phyloP scores from a whole-genome alignment of 2,113 vertebrate genomes.

The Camelus dromedarius region DNA sequence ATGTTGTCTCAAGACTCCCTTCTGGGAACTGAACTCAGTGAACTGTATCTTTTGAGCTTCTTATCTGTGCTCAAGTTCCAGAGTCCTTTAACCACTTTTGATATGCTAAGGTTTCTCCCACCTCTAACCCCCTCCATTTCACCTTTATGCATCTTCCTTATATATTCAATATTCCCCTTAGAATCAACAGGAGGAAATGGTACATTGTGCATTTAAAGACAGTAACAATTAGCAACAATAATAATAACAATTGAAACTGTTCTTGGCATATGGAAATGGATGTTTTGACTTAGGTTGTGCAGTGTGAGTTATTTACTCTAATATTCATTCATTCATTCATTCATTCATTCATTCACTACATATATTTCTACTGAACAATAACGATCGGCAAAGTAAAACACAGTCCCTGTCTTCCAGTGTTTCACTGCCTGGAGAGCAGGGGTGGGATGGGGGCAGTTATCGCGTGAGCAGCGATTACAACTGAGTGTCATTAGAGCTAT shows the following conservation, averaged over 20 bases:
- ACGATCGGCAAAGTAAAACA: neutral
- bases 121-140: fast-evolving
- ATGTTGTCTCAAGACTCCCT: neutral
- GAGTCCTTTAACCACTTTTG: neutral
- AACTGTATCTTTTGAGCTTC: neutral
- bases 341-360: too few species aligned
- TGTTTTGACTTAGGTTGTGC: neutral
- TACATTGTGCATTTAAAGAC: neutral
- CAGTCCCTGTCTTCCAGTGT: neutral
- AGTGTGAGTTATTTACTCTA: neutral
- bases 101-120: neutral
- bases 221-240: slow-evolving; percentile 21
- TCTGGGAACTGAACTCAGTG: neutral
- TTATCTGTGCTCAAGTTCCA: neutral
- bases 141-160: neutral
- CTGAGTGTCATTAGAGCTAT: neutral
- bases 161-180: neutral
- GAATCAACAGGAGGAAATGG: neutral
- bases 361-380: neutral
- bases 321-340: neutral
- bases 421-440: neutral
- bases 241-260: neutral
- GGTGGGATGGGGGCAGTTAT: fast-evolving
- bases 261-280: slow-evolving; percentile 7
- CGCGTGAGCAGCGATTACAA: neutral